phyloP scores from a whole-genome alignment of 2,797 vertebrate genomes.

The Rhinophrynus dorsalis region DNA sequence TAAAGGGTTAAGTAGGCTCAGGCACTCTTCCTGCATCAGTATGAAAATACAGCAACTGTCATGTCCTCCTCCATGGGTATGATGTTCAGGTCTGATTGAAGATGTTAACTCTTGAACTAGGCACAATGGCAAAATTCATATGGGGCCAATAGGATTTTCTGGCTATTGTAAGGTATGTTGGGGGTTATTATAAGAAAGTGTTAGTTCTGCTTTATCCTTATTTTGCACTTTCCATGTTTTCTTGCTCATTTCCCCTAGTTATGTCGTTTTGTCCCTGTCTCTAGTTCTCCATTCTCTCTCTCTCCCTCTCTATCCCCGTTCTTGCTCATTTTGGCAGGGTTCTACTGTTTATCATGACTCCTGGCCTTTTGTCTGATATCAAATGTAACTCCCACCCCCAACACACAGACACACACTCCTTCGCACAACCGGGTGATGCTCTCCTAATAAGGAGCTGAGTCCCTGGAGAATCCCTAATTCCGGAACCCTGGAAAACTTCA shows the following conservation, averaged over 20 bases:
- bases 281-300: not conserved
- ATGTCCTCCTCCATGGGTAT: too few relatives aligned
- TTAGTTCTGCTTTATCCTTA: not conserved
- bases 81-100: too few relatives aligned
- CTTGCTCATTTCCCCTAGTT: not conserved
- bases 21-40: too few relatives aligned
- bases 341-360: constrained; percentile 37
- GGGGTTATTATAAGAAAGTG: too few relatives aligned
- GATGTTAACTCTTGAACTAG: too few relatives aligned
- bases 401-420: constrained; percentile 5
- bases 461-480: constrained; percentile 32
- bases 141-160: too few relatives aligned
- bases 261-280: not conserved
- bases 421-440: constrained; percentile 12
- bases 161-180: too few relatives aligned
- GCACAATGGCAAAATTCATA: too few relatives aligned
- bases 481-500: constrained; percentile 36
- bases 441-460: constrained; percentile 40
- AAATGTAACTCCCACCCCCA: constrained; percentile 25
- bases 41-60: too few relatives aligned
- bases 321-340: constrained; percentile 27
- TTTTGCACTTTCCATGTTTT: too few relatives aligned
- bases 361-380: constrained; percentile 37
- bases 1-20: too few relatives aligned
- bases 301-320: not conserved